These are phyloP conservation scores for Eristalis intricaria DNA, from an alignment of 2,888 invertebrate genomes.

Conservation along the genomic window DNA sequence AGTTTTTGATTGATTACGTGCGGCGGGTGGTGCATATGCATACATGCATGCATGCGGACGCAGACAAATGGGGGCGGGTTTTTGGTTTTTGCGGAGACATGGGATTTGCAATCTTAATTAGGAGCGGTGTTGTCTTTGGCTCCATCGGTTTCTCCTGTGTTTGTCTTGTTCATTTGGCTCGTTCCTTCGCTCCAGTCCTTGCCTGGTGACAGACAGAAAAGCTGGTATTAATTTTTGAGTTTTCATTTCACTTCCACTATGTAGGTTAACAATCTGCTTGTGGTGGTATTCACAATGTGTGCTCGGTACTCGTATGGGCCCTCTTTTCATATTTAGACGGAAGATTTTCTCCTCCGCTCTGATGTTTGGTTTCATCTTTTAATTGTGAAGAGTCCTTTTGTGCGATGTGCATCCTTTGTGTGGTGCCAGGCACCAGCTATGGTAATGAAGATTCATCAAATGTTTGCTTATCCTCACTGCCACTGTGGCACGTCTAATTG, in stretches of 20 bases:
- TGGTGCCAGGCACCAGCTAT: background rate
- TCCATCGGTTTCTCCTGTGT: slow-evolving; percentile 18
- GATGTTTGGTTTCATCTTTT: background rate
- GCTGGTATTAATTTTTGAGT: slow-evolving; percentile 26
- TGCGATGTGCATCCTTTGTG: background rate
- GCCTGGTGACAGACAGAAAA: slow-evolving; percentile 11
- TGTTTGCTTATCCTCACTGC: background rate
- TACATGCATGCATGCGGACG: slow-evolving; percentile 30
- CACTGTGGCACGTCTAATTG: background rate
- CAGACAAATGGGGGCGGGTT: slow-evolving; percentile 43
- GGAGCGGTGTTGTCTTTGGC: slow-evolving; percentile 53
- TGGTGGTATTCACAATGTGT: background rate
- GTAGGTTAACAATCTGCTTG: slow-evolving; percentile 21
- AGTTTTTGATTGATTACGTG: slow-evolving; percentile 71
- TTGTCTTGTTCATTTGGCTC: slow-evolving; percentile 25
- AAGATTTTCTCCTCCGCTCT: background rate
- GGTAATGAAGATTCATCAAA: background rate
- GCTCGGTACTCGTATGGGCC: no score
- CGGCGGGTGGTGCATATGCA: slow-evolving; percentile 17
- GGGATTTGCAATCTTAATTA: slow-evolving; percentile 70
- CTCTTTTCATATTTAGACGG: background rate
- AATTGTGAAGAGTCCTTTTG: slow-evolving; percentile 27
- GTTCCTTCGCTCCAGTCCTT: background rate
- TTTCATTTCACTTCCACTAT: slow-evolving; percentile 10
- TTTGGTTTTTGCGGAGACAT: background rate